Evolutionary conservation across 2,888 invertebrate species (phyloP).

Genomic region (Apomyelois bistriatella): DNA sequence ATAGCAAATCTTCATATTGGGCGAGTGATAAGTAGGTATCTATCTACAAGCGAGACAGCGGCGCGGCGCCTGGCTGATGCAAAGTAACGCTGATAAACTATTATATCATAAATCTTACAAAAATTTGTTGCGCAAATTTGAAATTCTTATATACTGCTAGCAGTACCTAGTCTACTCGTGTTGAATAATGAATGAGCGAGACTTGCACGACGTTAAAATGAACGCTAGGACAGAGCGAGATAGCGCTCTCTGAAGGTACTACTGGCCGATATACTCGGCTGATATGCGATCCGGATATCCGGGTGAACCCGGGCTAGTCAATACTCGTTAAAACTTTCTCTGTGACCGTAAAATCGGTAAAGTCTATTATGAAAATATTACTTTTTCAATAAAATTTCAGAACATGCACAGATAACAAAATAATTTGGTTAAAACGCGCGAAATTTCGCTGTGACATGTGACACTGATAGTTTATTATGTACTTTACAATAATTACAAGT

Average conservation of each 20-base stretch:
- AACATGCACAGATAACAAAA: constrained; percentile 44
- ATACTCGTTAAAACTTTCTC: constrained; percentile 10
- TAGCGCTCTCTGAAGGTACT: constrained; percentile 11
- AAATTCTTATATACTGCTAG: constrained; percentile 4
- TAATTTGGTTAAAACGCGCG: constrained; percentile 58
- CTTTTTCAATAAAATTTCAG: constrained; percentile 39
- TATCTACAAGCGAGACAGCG: neutral
- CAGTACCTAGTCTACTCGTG: neutral
- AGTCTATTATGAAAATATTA: constrained; percentile 61
- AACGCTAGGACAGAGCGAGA: constrained; percentile 23
- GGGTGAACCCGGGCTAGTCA: constrained; percentile 12
- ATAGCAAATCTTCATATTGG: too few species aligned
- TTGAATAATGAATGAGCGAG: constrained; percentile 20
- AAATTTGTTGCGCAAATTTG: constrained; percentile 14
- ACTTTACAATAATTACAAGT: constrained; percentile 19
- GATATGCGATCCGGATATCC: constrained; percentile 50
- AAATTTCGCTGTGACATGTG: constrained; percentile 29
- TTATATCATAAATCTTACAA: constrained; percentile 24
- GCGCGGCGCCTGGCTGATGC: neutral
- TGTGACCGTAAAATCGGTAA: constrained; percentile 45
- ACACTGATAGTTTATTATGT: constrained; percentile 26
- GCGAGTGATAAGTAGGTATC: neutral
- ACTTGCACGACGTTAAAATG: constrained; percentile 32
- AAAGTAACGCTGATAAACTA: constrained; percentile 19
- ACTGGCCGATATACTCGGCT: constrained; percentile 35